These are phyloP conservation scores for Rachycentron canadum DNA, from an alignment of 2,797 vertebrate species.

Conservation along the genomic window DNA sequence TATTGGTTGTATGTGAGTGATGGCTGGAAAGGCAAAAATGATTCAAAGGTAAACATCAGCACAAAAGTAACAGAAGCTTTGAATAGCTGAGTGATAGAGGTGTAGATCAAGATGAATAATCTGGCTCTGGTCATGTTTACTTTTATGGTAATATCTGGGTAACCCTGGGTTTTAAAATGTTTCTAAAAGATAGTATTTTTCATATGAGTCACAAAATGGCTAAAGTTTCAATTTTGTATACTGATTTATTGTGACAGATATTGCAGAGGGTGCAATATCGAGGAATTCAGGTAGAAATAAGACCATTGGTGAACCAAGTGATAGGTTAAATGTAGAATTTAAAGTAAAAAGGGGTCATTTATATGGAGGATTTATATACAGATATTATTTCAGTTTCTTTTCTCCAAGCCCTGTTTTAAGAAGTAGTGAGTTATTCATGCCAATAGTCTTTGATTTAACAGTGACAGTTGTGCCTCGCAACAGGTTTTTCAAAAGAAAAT, in stretches of 20 bases:
- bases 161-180: conserved; percentile 35
- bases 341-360: neutral
- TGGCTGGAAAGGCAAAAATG: conserved; percentile 25
- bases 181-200: conserved; percentile 30
- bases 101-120: conserved; percentile 38
- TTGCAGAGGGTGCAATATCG: neutral
- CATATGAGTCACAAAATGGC: conserved; percentile 22
- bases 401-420: conserved; percentile 11
- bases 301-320: neutral
- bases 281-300: conserved; percentile 3
- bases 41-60: conserved; percentile 49
- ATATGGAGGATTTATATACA: neutral
- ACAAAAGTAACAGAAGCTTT: conserved; percentile 24
- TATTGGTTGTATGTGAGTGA: conserved; percentile 34
- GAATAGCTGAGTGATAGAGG: conserved; percentile 20
- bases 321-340: neutral
- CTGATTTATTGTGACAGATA: conserved; percentile 42
- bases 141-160: conserved; percentile 41
- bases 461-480: neutral
- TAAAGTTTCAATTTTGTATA: conserved; percentile 23
- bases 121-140: conserved; percentile 23
- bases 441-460: neutral
- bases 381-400: neutral
- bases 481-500: neutral
- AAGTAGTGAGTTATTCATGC: neutral